These are phyloP conservation scores for Hermatobates lingyangjiaoensis DNA, from an alignment of 1,140 invertebrate genomes.

Conservation along the genomic window DNA sequence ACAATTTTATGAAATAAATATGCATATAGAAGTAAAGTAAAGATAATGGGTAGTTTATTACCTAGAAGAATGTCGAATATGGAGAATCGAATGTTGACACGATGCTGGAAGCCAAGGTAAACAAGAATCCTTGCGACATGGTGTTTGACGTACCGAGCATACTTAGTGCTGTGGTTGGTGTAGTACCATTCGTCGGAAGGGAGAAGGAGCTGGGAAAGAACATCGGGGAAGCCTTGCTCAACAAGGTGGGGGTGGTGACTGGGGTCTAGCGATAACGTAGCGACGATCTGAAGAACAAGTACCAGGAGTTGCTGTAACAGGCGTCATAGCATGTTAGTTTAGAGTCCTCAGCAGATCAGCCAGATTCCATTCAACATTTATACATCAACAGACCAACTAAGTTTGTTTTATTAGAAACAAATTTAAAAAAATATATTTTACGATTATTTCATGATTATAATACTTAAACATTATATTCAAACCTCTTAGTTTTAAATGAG, in stretches of 20 bases:
- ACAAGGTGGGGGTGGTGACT: slow-evolving; percentile 32
- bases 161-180: slow-evolving; percentile 51
- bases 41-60: no score
- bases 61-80: slow-evolving; percentile 27
- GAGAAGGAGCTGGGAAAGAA: slow-evolving; percentile 42
- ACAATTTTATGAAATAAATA: no score
- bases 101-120: slow-evolving; percentile 28
- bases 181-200: slow-evolving; percentile 56
- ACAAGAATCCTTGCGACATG: slow-evolving; percentile 46
- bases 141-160: slow-evolving; percentile 48
- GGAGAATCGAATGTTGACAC: slow-evolving; percentile 26
- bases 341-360: no score
- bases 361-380: neutral
- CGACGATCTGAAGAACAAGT: slow-evolving; percentile 43
- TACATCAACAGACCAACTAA: neutral
- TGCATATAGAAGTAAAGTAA: no score
- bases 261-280: slow-evolving; percentile 37
- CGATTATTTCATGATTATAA: no score
- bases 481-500: no score
- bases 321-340: neutral
- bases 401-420: neutral
- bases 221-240: slow-evolving; percentile 41
- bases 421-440: no score
- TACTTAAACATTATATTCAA: no score
- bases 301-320: slow-evolving; percentile 41